Evolutionary conservation across 2,888 invertebrate genomes (phyloP).

Genomic region (Nomada hirtipes): DNA sequence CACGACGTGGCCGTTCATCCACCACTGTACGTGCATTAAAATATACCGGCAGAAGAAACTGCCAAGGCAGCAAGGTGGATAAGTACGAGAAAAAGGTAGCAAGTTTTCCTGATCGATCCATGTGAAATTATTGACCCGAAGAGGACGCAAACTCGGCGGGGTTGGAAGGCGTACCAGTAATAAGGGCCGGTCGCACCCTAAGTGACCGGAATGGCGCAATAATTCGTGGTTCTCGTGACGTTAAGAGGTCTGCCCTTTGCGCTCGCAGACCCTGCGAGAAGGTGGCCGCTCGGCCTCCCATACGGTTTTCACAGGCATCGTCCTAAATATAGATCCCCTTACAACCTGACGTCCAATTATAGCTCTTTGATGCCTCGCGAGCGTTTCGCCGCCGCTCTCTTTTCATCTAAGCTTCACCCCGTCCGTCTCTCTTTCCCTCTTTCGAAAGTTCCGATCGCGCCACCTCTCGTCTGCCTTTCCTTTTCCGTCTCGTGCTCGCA

Average conservation of each 20-base stretch:
- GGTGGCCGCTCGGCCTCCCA: constrained; percentile 68
- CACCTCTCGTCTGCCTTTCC: constrained; percentile 41
- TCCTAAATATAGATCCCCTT: constrained; percentile 81
- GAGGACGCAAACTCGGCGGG: constrained; percentile 35
- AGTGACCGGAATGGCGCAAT: constrained; percentile 83
- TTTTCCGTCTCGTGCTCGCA: constrained; percentile 9
- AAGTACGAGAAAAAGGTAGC: constrained; percentile 10
- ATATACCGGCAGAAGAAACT: too few relatives aligned
- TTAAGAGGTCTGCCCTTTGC: constrained; percentile 81
- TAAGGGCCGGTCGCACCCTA: constrained; percentile 82
- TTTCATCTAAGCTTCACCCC: constrained; percentile 24
- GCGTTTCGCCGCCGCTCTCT: constrained; percentile 57
- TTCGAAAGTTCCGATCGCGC: not conserved
- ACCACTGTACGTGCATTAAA: too few relatives aligned
- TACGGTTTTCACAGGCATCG: constrained; percentile 76
- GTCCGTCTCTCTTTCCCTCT: constrained; percentile 21
- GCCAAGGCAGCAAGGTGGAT: too few relatives aligned
- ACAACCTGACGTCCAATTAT: constrained; percentile 82
- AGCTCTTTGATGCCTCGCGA: constrained; percentile 81
- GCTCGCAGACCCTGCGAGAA: constrained; percentile 69
- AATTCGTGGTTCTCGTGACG: constrained; percentile 83
- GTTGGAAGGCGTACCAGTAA: constrained; percentile 73
- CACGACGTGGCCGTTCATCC: too few relatives aligned
- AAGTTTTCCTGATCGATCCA: constrained; percentile 58
- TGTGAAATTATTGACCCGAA: constrained; percentile 23